These are phyloP conservation scores for Marronus borbonicus DNA, from an alignment of 2,888 invertebrate genomes.

Conservation along the genomic window DNA sequence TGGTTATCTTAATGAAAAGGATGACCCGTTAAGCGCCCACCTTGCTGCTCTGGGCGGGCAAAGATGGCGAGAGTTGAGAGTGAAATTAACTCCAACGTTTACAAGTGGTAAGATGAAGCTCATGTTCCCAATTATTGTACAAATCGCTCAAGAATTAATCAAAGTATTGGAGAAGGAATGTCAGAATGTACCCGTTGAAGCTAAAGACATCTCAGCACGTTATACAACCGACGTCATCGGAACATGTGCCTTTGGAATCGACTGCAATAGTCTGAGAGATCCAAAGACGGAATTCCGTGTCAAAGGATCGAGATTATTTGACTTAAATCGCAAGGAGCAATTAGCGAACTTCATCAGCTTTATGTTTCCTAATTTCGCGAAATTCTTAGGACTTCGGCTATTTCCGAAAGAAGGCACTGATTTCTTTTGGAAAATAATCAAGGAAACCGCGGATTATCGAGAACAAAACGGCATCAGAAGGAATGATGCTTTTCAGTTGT, in stretches of 20 bases:
- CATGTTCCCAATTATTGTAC: slow-evolving; percentile 40
- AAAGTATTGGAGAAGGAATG: slow-evolving; percentile 10
- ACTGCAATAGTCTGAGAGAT: slow-evolving; percentile 57
- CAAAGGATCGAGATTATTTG: slow-evolving; percentile 35
- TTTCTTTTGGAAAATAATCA: slow-evolving; percentile 28
- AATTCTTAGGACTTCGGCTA: neutral
- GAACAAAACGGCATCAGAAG: neutral
- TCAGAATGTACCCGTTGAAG: slow-evolving; percentile 20
- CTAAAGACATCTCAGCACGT: slow-evolving; percentile 44
- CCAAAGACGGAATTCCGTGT: slow-evolving; percentile 47
- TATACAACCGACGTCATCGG: slow-evolving; percentile 50
- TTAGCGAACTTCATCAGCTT: neutral
- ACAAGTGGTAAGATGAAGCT: slow-evolving; percentile 47
- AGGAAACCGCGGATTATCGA: slow-evolving; percentile 8
- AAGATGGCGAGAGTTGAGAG: slow-evolving; percentile 68
- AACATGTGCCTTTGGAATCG: slow-evolving; percentile 45
- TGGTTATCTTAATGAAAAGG: slow-evolving; percentile 60
- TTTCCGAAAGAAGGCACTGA: slow-evolving; percentile 18
- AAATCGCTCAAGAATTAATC: slow-evolving; percentile 13
- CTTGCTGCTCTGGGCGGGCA: slow-evolving; percentile 61
- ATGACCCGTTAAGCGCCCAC: slow-evolving; percentile 62
- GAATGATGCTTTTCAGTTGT: slow-evolving; percentile 19
- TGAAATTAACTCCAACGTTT: slow-evolving; percentile 50
- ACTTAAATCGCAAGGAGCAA: neutral
- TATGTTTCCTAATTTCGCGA: neutral